Evolutionary conservation across 1,140 invertebrate genomes (phyloP).

Genomic region (Capitella teleta): DNA sequence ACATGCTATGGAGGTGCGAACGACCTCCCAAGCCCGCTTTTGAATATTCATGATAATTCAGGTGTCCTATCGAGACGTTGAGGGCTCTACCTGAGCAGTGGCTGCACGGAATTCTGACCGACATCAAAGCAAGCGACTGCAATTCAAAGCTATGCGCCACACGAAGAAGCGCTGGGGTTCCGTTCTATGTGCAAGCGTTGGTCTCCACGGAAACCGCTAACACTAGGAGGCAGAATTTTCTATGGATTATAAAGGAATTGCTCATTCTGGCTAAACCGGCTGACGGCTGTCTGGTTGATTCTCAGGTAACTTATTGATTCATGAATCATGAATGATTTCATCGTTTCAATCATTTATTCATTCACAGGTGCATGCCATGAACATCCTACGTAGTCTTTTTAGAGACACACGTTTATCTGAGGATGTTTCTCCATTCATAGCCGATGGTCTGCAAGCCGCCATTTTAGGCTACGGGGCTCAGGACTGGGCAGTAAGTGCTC

Average conservation of each 20-base stretch:
- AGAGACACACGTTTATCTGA: conserved; percentile 64
- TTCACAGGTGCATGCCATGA: conserved; percentile 62
- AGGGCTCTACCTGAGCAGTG: conserved; percentile 57
- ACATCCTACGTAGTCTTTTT: conserved; percentile 71
- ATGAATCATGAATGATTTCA: background rate
- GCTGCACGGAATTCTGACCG: conserved; percentile 55
- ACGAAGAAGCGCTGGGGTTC: conserved; percentile 77
- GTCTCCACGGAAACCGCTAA: background rate
- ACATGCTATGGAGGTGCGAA: conserved; percentile 52
- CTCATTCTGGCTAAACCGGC: background rate
- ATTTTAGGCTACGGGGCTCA: conserved; percentile 60
- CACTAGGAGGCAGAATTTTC: background rate
- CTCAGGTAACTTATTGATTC: background rate
- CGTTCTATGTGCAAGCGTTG: conserved; percentile 72
- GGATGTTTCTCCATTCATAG: conserved; percentile 58
- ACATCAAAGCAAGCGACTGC: conserved; percentile 47
- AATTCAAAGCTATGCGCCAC: conserved; percentile 60
- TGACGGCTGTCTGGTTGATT: background rate
- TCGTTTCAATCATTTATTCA: background rate
- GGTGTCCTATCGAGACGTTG: conserved; percentile 41
- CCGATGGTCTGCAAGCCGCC: conserved; percentile 58
- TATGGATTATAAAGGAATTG: background rate
- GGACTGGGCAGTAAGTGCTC: conserved; percentile 64
- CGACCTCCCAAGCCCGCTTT: background rate
- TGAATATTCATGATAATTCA: conserved; percentile 15